Conservation (phyloP, 2,888 invertebrate species). For the Allophyes oxyacanthae region DNA sequence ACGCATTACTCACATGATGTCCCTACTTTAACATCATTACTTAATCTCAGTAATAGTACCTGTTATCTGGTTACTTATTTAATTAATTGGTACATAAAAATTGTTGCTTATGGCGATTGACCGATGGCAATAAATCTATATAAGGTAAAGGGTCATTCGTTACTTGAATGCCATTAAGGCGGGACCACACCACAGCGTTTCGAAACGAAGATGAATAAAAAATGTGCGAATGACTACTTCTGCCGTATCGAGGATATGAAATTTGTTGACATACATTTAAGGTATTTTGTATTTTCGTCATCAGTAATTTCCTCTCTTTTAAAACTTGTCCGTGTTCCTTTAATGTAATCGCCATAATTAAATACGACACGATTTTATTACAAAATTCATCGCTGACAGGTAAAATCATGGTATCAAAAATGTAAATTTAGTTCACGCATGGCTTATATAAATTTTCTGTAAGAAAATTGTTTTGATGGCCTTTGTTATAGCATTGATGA, state of each 20-base stretch:
- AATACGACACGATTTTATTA: slow-evolving; percentile 45
- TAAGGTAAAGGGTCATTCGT: slow-evolving; percentile 74
- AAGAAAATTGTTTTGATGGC: slow-evolving; percentile 33
- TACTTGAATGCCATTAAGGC: slow-evolving; percentile 57
- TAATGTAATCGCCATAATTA: slow-evolving; percentile 53
- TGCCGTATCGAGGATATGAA: slow-evolving; percentile 62
- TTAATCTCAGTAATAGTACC: slow-evolving; percentile 26
- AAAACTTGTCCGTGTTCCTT: slow-evolving; percentile 49
- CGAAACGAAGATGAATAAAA: slow-evolving; percentile 71
- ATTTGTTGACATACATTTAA: slow-evolving; percentile 67
- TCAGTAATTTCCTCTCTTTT: slow-evolving; percentile 59
- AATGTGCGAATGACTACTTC: slow-evolving; percentile 72
- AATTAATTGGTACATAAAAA: slow-evolving; percentile 50
- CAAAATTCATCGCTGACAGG: slow-evolving; percentile 27
- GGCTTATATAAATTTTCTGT: slow-evolving; percentile 33
- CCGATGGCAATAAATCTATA: slow-evolving; percentile 60
- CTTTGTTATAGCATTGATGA: slow-evolving; percentile 37
- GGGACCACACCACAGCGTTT: slow-evolving; percentile 54
- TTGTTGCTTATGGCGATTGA: slow-evolving; percentile 58
- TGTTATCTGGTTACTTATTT: slow-evolving; percentile 31
- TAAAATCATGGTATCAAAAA: slow-evolving; percentile 27
- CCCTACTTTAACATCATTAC: slow-evolving; percentile 5
- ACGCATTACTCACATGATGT: background rate
- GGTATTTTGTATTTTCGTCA: slow-evolving; percentile 62
- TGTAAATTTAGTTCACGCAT: slow-evolving; percentile 29